Conservation (phyloP, 1,140 invertebrate genomes). For the Acromyrmex echinatior region DNA sequence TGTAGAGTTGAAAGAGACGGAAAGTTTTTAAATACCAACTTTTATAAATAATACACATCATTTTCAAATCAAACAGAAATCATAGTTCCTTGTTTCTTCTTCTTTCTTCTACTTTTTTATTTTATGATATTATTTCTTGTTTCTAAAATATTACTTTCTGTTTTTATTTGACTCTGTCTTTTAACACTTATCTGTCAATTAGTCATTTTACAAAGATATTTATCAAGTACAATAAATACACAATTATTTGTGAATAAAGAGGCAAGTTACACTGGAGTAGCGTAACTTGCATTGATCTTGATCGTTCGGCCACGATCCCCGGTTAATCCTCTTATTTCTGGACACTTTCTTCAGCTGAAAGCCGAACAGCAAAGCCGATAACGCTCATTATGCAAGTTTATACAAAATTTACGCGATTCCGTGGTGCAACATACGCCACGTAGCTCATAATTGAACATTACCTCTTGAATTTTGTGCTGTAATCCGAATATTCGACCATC, state of each 20-base stretch:
- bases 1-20: too few relatives aligned
- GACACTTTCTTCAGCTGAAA: conserved; percentile 37
- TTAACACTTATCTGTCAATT: background rate
- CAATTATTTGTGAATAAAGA: background rate
- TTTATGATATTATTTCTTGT: background rate
- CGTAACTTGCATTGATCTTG: conserved; percentile 22
- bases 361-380: conserved; percentile 39
- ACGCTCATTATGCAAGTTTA: conserved; percentile 51
- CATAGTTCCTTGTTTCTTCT: too few relatives aligned
- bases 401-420: conserved; percentile 45
- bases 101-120: background rate
- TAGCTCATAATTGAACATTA: conserved; percentile 46
- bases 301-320: conserved; percentile 19
- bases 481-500: conserved; percentile 37
- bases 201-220: background rate
- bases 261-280: background rate
- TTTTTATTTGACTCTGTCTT: background rate
- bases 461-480: conserved; percentile 26
- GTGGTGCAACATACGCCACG: background rate
- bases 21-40: background rate
- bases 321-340: conserved; percentile 43
- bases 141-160: background rate
- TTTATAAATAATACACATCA: background rate
- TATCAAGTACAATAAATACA: background rate
- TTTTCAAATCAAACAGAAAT: background rate